A percentile compares a stretch with the other conserved stretches of the same genome.
Evolutionary conservation across 2,797 vertebrate genomes (phyloP).

Genomic region (Ceryle rudis): DNA sequence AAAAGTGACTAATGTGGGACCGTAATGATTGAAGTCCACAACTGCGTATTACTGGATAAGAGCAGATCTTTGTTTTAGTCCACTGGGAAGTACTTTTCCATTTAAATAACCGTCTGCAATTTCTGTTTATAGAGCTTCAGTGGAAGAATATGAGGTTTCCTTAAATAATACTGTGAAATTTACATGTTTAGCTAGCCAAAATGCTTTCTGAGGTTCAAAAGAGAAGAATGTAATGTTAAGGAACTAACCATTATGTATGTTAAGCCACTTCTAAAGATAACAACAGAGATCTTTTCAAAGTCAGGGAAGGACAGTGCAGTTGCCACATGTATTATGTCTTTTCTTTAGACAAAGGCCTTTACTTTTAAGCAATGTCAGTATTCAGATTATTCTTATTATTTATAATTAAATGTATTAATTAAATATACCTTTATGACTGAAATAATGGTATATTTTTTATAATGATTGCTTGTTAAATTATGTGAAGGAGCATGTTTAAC

Average conservation of each 20-base stretch:
- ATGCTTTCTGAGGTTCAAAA: neutral
- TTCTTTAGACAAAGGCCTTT: neutral
- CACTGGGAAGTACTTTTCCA: neutral
- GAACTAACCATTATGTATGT: neutral
- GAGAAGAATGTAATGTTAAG: neutral
- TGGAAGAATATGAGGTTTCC: neutral
- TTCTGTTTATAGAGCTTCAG: neutral
- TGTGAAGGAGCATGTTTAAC: neutral
- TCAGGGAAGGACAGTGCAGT: neutral
- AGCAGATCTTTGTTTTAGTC: neutral
- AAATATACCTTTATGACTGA: neutral
- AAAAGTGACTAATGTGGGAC: neutral
- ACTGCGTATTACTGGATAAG: neutral
- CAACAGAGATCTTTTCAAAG: neutral
- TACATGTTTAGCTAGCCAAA: neutral
- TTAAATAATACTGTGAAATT: neutral
- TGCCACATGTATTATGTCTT: neutral
- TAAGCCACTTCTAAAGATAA: conserved; percentile 15
- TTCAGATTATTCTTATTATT: neutral
- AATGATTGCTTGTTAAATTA: neutral
- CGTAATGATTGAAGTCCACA: neutral
- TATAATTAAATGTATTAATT: neutral
- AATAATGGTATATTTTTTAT: neutral
- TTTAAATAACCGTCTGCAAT: neutral
- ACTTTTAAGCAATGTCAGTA: neutral